Percentiles rank a stretch among this genome's conserved stretches.
These are phyloP conservation scores for Sphenodon punctatus DNA, from an alignment of 2,797 vertebrate genomes.

Conservation along the genomic window DNA sequence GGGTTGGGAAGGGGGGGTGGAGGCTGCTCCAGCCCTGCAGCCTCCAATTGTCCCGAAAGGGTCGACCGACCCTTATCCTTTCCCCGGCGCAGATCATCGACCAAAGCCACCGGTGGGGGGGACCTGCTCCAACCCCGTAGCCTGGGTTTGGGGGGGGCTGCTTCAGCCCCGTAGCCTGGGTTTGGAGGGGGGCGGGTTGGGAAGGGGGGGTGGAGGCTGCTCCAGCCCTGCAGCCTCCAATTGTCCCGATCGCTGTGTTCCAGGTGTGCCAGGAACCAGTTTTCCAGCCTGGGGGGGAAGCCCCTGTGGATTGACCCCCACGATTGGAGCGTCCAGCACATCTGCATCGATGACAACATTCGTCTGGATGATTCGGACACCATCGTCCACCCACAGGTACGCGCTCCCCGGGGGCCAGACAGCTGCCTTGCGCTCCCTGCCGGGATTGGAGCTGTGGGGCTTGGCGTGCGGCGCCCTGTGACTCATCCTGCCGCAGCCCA, in stretches of 20 bases:
- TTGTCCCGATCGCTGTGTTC: not conserved
- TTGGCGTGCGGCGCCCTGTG: too few relatives aligned
- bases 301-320: constrained; percentile 89
- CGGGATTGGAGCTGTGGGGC: accelerated
- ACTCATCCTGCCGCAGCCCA: too few relatives aligned
- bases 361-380: constrained; percentile 82
- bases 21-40: not conserved
- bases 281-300: constrained; percentile 84
- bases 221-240: not conserved
- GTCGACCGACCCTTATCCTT: too few relatives aligned
- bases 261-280: constrained; percentile 87
- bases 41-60: too few relatives aligned
- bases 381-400: constrained; percentile 86
- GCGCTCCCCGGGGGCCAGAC: accelerated
- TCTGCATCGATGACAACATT: constrained; percentile 93
- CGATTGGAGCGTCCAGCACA: constrained; percentile 83
- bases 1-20: too few relatives aligned
- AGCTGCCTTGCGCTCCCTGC: accelerated
- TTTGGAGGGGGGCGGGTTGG: accelerated
- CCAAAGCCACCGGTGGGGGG: too few relatives aligned
- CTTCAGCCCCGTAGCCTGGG: accelerated
- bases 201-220: not conserved
- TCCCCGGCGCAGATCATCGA: too few relatives aligned
- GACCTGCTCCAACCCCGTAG: too few relatives aligned
- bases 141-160: too few relatives aligned